Conservation (phyloP, 53 echinoderm and acorn worm genomes). For the Mesocentrotus franciscanus region DNA sequence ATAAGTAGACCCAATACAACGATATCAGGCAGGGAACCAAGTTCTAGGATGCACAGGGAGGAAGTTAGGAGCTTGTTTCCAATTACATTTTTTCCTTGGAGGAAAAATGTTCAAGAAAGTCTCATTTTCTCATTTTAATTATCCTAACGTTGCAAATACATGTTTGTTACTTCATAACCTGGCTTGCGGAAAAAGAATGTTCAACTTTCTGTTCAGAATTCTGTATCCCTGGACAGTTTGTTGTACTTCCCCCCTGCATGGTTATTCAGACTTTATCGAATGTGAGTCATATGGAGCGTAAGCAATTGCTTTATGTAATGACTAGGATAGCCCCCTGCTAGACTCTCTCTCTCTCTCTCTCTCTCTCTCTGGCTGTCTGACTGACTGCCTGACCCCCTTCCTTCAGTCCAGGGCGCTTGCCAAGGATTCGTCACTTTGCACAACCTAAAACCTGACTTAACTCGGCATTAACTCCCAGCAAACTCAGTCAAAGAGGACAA, state of each 20-base stretch:
- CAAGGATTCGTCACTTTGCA: conserved; percentile 26
- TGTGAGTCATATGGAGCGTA: conserved; percentile 5
- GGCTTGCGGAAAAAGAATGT: neutral
- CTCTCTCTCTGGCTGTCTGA: neutral
- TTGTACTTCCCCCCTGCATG: neutral
- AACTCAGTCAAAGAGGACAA: neutral
- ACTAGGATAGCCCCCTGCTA: conserved; percentile 35
- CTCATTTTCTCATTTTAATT: no score
- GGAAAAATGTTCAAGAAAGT: no score
- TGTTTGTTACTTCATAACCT: neutral
- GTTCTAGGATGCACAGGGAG: no score
- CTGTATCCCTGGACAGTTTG: neutral
- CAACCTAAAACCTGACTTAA: conserved; percentile 35
- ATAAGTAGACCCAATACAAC: no score
- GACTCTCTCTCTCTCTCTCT: neutral
- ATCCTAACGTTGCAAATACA: no score
- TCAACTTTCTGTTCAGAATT: neutral
- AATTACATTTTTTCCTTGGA: no score
- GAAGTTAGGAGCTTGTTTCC: no score
- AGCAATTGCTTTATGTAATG: neutral
- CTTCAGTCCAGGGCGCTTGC: neutral
- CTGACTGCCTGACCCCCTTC: conserved; percentile 27
- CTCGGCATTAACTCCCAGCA: conserved; percentile 51
- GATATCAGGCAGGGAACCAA: no score
- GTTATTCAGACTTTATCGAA: neutral